Conservation (phyloP, 2,888 invertebrate genomes). For the Macaria liturata region DNA sequence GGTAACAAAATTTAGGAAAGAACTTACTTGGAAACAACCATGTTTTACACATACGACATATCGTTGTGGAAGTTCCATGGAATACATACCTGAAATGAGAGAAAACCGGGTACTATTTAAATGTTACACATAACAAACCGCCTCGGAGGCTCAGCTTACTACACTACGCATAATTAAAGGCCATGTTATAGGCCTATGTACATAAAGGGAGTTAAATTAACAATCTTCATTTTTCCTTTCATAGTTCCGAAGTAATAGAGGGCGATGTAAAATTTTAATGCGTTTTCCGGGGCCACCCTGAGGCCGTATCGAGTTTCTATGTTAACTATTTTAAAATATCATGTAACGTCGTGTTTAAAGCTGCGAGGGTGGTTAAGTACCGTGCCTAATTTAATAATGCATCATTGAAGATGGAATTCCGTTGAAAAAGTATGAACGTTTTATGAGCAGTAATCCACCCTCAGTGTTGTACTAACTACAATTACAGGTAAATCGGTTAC, state of each 20-base stretch:
- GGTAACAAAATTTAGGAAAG: too few relatives aligned
- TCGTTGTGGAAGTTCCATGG: too few relatives aligned
- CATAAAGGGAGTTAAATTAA: constrained; percentile 39
- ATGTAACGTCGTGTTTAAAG: constrained; percentile 25
- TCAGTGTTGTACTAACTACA: neutral
- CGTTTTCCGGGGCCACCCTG: constrained; percentile 29
- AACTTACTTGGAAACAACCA: too few relatives aligned
- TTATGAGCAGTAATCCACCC: neutral
- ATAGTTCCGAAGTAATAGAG: constrained; percentile 46
- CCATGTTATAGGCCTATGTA: constrained; percentile 36
- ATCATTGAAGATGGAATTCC: neutral
- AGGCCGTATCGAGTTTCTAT: constrained; percentile 34
- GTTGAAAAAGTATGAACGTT: neutral
- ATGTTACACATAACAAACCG: constrained; percentile 9
- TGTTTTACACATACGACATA: too few relatives aligned
- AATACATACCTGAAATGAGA: constrained; percentile 35
- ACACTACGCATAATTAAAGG: constrained; percentile 23
- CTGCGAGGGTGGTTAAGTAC: constrained; percentile 23
- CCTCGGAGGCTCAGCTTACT: constrained; percentile 11
- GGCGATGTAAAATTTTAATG: constrained; percentile 50
- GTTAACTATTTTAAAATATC: constrained; percentile 38
- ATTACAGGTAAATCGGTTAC: neutral
- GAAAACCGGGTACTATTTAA: constrained; percentile 20
- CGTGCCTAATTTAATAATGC: constrained; percentile 7
- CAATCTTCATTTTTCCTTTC: constrained; percentile 45